Evolutionary conservation across 2,113 vertebrate genomes (phyloP).

Genomic region (Mobula birostris): DNA sequence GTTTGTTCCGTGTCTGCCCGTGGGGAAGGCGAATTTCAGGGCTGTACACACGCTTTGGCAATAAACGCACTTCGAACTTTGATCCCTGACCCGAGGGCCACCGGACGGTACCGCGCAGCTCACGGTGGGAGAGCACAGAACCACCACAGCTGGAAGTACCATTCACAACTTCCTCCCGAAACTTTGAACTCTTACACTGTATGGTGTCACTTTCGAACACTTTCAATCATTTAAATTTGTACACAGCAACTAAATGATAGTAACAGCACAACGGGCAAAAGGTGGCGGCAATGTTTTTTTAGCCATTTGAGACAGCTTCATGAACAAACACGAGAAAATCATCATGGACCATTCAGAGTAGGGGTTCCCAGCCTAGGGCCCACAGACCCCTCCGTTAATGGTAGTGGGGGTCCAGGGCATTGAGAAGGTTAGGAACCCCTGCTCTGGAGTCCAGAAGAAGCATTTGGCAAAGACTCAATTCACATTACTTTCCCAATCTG

Average conservation of each 20-base stretch:
- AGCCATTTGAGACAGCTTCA: background rate
- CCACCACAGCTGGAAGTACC: no score
- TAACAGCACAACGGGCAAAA: background rate
- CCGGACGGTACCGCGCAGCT: background rate
- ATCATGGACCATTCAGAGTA: background rate
- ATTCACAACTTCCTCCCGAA: background rate
- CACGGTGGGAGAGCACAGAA: background rate
- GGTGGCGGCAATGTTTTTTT: background rate
- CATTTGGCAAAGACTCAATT: background rate
- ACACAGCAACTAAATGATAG: background rate
- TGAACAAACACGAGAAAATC: background rate
- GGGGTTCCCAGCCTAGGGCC: no score
- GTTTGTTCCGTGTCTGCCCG: no score
- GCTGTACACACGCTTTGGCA: no score
- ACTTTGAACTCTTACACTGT: background rate
- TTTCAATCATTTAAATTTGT: background rate
- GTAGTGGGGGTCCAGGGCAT: no score
- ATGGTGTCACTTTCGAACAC: background rate
- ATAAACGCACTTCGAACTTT: no score
- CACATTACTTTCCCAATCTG: background rate
- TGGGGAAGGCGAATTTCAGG: no score
- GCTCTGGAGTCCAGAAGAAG: no score
- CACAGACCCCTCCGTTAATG: no score
- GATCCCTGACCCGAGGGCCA: background rate
- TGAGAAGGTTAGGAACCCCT: no score